Evolutionary conservation across 2,888 invertebrate genomes (phyloP).

Genomic region (Drosophila nigritarsus): DNA sequence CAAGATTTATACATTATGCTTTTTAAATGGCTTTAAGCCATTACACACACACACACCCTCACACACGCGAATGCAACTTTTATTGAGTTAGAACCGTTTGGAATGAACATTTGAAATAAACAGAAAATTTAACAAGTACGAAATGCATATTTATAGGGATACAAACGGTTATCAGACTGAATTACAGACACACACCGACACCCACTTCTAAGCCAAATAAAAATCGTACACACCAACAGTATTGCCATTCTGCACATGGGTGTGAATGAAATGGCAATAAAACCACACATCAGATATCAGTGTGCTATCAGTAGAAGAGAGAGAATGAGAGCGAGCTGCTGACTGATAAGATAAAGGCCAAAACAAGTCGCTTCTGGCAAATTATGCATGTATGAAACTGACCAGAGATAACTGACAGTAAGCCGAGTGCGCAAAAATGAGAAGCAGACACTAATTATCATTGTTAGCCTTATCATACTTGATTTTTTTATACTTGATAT

Average conservation of each 20-base stretch:
- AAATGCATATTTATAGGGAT: constrained; percentile 69
- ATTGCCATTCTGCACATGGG: constrained; percentile 8
- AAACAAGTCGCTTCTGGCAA: constrained; percentile 17
- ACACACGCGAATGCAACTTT: not conserved
- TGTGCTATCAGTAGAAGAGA: constrained; percentile 32
- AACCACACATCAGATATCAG: constrained; percentile 45
- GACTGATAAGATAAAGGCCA: constrained; percentile 57
- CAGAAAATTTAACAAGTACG: constrained; percentile 64
- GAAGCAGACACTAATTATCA: constrained; percentile 7
- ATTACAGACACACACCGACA: constrained; percentile 8
- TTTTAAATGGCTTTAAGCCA: constrained; percentile 43
- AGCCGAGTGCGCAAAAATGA: constrained; percentile 13
- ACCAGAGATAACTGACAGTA: constrained; percentile 31
- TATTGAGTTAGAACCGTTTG: constrained; percentile 26
- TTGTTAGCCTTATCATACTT: not conserved
- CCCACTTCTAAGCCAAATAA: constrained; percentile 7
- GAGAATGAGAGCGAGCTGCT: not conserved
- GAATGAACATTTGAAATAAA: constrained; percentile 65
- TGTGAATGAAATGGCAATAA: constrained; percentile 27
- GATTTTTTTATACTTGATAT: not conserved
- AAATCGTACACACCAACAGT: constrained; percentile 43
- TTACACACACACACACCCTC: constrained; percentile 21
- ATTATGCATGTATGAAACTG: constrained; percentile 48
- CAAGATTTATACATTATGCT: constrained; percentile 65
- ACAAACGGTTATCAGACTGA: constrained; percentile 32